Base-by-base conservation (phyloP, 2,113 vertebrate genomes). In the Chionis minor region DNA sequence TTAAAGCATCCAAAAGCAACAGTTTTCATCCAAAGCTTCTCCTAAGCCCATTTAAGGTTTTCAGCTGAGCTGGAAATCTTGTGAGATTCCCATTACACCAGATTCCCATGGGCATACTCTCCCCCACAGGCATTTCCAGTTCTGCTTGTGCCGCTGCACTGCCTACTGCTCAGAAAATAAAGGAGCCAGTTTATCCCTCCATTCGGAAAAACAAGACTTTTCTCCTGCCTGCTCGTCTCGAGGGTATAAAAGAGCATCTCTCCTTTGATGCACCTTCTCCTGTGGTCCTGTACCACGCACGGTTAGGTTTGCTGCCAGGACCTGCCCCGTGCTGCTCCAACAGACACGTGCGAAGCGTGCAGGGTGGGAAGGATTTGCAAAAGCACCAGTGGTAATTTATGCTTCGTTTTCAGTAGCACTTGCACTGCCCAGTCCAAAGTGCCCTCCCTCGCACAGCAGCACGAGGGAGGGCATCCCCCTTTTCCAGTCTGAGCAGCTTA, bases 81-180 rank as follows among this genome's bases (percentile, higher is more conserved):
- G 1, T 40, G 77, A 92, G 70, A 40, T 67, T 71, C 70, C 71
- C 81, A 30, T 84, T 40, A 63, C 47, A 63, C 27, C 69, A 51
- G 44, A 81, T 74, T 71, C 90, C 80, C 74, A 33, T 20, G 67
- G 40, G 71, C 13, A 35, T 52, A 10, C 30, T 77, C 65, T 91
- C 40, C 45, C 14, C 8, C 2, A 22, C 62, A 40, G 77, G 49
- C 61, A 26, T 65, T 87, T 75, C 77, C 47, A 55, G 52, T 22
- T 67, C 42, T 86, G 70, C 27, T 90, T 7, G 0, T 80, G 86
- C 49, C 0, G 0, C 56, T 8, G 5, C 0, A 0, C 47, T 81
- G 70, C 71, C n/a, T 51, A 33, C 26, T 27, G 28, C 66, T 81
- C 61, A 15, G 32, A 54, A 84, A 63, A 45, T 8, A 66, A 47